Percentiles rank a stretch among this genome's conserved stretches.
Conservation (phyloP, 2,113 vertebrate genomes). For the Pterocles burchelli region DNA sequence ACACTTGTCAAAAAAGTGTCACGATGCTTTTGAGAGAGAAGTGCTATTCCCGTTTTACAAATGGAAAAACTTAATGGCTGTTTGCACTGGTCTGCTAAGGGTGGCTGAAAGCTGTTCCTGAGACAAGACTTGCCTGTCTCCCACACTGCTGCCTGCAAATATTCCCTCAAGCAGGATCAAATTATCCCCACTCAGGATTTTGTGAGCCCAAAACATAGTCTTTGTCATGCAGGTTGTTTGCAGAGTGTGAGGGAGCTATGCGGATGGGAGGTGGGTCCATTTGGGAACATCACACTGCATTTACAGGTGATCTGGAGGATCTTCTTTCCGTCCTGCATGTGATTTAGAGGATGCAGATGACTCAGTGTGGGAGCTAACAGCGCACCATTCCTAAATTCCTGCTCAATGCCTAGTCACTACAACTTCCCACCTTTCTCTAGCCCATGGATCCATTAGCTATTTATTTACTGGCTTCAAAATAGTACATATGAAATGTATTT, state of each 20-base stretch:
- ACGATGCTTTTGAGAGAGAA: not conserved
- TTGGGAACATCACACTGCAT: not conserved
- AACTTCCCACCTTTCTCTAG: not conserved
- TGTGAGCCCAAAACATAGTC: not conserved
- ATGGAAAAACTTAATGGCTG: not conserved
- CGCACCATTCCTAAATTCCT: not conserved
- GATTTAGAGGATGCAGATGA: not conserved
- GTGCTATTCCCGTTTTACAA: not conserved
- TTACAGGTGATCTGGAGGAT: not conserved
- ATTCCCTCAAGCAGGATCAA: not conserved
- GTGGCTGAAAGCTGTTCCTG: not conserved
- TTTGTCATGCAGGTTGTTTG: not conserved
- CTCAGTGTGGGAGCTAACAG: not conserved
- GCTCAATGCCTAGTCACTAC: not conserved
- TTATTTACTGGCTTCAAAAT: not conserved
- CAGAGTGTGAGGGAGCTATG: not conserved
- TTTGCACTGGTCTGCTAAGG: not conserved
- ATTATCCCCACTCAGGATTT: accelerated
- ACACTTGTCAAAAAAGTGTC: not conserved
- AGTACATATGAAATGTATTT: not conserved
- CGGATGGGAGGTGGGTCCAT: accelerated
- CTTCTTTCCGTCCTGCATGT: not conserved
- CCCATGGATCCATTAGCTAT: not conserved
- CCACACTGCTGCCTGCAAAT: not conserved
- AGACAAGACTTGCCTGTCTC: not conserved